A percentile compares a stretch with the other conserved stretches of the same genome.
Evolutionary conservation across 2,113 vertebrate genomes (phyloP).

Genomic region (Atlantisia rogersi): DNA sequence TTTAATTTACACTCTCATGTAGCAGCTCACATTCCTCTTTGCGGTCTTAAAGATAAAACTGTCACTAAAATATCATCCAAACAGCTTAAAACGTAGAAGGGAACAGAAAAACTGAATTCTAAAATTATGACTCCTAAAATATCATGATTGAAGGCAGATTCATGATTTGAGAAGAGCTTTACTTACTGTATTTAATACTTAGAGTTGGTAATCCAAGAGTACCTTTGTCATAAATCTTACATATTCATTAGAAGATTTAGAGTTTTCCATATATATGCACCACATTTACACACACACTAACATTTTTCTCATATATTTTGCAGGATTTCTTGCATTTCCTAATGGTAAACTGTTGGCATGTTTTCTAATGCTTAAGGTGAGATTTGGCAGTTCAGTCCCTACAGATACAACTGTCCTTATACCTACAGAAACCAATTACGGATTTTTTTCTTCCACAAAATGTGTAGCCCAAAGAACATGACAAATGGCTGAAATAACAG

Average conservation of each 20-base stretch:
- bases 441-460: background rate
- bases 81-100: background rate
- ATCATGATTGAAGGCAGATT: background rate
- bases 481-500: background rate
- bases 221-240: background rate
- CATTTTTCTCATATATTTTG: background rate
- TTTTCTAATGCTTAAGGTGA: background rate
- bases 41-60: background rate
- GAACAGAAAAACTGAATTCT: background rate
- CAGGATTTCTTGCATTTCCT: background rate
- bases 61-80: constrained; percentile 21
- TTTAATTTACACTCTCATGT: constrained; percentile 4
- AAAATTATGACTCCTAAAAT: background rate
- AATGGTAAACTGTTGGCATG: background rate
- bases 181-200: background rate
- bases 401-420: background rate
- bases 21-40: constrained; percentile 7
- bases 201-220: background rate
- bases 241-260: background rate
- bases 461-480: background rate
- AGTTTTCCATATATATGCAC: background rate
- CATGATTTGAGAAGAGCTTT: background rate
- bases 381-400: background rate
- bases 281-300: background rate
- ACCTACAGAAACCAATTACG: background rate